phyloP scores from a whole-genome alignment of 2,888 invertebrate species.

The Eucriotettix oculatus region DNA sequence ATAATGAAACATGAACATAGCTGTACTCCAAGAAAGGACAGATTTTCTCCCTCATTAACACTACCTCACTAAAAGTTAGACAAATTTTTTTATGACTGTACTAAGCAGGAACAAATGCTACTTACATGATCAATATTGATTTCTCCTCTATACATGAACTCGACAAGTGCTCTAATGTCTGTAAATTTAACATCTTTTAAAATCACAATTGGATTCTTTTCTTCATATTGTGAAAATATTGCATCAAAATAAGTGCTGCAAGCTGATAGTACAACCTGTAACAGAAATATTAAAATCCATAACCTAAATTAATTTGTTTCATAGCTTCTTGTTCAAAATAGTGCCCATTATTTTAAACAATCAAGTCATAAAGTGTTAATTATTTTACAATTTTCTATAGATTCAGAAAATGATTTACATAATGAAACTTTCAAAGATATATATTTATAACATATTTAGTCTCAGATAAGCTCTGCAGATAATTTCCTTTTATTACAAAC shows the following conservation, averaged over 20 bases:
- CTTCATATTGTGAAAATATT: slow-evolving; percentile 64
- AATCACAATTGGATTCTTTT: slow-evolving; percentile 65
- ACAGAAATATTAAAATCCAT: slow-evolving; percentile 1
- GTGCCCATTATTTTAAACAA: too few relatives aligned
- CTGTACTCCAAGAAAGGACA: too few relatives aligned
- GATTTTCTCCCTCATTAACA: too few relatives aligned
- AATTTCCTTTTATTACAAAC: too few relatives aligned
- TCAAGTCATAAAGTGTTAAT: too few relatives aligned
- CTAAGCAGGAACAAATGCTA: slow-evolving; percentile 17
- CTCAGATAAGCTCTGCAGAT: too few relatives aligned
- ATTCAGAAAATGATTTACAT: too few relatives aligned
- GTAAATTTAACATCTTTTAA: slow-evolving; percentile 83
- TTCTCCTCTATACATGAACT: slow-evolving; percentile 92
- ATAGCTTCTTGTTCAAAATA: neutral
- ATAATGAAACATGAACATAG: too few relatives aligned
- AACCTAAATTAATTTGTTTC: neutral
- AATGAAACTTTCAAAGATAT: too few relatives aligned
- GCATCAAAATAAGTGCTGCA: slow-evolving; percentile 85
- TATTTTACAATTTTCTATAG: too few relatives aligned
- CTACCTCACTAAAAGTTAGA: too few relatives aligned
- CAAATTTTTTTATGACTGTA: slow-evolving; percentile 5
- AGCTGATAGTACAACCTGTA: slow-evolving; percentile 72
- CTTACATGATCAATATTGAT: slow-evolving; percentile 87
- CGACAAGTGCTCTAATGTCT: slow-evolving; percentile 75
- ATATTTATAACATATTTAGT: too few relatives aligned